Conservation (phyloP, 2,888 invertebrate species). For the Hylaea fasciaria region DNA sequence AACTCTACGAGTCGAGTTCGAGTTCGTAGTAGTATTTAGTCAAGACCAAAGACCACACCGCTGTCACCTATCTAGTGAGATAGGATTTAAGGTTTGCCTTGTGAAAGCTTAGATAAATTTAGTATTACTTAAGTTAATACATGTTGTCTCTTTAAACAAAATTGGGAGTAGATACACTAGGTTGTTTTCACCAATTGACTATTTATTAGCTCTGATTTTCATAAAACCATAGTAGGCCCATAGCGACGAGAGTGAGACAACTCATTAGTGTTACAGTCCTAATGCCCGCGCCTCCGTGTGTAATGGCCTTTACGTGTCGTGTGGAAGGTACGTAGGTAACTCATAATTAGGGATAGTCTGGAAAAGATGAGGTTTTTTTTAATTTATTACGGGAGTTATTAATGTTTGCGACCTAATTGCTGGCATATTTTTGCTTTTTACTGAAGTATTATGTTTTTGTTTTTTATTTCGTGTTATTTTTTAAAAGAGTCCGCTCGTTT, state of each 20-base stretch:
- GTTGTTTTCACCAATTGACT: neutral
- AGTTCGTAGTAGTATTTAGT: no score
- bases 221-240: constrained; percentile 9
- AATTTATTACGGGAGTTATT: constrained; percentile 2
- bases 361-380: constrained; percentile 29
- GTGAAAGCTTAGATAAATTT: no score
- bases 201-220: neutral
- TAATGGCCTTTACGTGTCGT: constrained; percentile 48
- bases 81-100: no score
- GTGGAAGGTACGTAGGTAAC: constrained; percentile 8
- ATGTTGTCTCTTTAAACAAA: no score
- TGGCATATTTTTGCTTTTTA: neutral
- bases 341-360: constrained; percentile 37
- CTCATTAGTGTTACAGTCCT: constrained; percentile 57
- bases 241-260: constrained; percentile 48
- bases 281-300: constrained; percentile 62
- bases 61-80: no score
- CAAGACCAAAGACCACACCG: no score
- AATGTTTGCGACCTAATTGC: constrained; percentile 2
- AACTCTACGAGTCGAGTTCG: no score
- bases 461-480: neutral
- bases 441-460: neutral
- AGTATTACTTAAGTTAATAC: no score
- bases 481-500: no score
- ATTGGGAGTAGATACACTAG: no score